Conservation (phyloP, 2,113 vertebrate genomes). For the Triplophysa tibetana region DNA sequence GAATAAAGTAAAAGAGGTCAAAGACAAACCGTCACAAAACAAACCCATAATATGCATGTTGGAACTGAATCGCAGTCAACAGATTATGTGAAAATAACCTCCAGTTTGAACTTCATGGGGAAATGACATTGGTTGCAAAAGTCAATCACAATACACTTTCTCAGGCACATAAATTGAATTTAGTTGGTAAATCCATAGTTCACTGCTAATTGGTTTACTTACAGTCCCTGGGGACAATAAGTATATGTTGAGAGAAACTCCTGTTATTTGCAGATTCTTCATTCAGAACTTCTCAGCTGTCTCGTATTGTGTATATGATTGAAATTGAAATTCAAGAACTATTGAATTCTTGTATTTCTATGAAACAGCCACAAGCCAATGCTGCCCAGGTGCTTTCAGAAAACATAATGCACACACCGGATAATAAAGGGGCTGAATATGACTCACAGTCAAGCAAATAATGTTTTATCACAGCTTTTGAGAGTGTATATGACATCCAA, state of each 20-base stretch:
- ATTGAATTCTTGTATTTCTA: too few relatives aligned
- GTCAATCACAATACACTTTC: not conserved
- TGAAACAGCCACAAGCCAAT: too few relatives aligned
- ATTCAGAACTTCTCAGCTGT: not conserved
- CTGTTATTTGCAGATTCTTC: too few relatives aligned
- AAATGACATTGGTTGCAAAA: not conserved
- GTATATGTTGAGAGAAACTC: not conserved
- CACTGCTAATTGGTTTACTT: constrained; percentile 13
- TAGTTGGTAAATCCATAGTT: not conserved
- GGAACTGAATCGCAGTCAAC: constrained; percentile 13
- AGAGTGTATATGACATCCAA: too few relatives aligned
- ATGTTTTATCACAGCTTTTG: too few relatives aligned
- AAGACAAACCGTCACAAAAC: not conserved
- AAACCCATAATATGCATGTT: constrained; percentile 20
- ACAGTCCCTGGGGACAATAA: not conserved
- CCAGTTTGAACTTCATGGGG: not conserved
- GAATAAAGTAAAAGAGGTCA: constrained; percentile 30
- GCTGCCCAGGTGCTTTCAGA: too few relatives aligned
- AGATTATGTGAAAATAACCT: constrained; percentile 1
- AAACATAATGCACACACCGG: too few relatives aligned
- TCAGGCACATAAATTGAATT: not conserved
- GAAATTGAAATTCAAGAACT: too few relatives aligned
- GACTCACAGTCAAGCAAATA: too few relatives aligned
- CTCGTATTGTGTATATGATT: not conserved
- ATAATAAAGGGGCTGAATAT: too few relatives aligned